phyloP scores from a whole-genome alignment of 2,113 vertebrate genomes.

The Electrona antarctica region DNA sequence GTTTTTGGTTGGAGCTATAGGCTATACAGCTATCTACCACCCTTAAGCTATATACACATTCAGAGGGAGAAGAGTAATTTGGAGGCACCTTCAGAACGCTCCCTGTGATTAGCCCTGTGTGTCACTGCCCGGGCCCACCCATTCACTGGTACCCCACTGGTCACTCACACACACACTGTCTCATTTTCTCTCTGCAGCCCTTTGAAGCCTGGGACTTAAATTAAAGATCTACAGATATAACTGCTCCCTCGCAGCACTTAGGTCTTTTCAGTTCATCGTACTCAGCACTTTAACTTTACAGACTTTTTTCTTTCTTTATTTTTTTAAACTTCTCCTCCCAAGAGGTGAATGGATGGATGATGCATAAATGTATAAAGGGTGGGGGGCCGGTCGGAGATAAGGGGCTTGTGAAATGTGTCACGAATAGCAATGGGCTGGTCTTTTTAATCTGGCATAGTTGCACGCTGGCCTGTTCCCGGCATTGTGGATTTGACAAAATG shows the following conservation, averaged over 20 bases:
- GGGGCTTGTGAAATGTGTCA: not conserved
- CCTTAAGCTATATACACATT: conserved; percentile 35
- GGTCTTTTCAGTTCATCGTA: conserved; percentile 45
- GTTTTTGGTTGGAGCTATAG: too few relatives aligned
- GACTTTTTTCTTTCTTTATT: conserved; percentile 13
- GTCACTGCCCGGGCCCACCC: conserved; percentile 60
- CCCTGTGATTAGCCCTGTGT: conserved; percentile 60
- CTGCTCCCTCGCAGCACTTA: conserved; percentile 50
- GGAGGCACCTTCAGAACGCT: conserved; percentile 51
- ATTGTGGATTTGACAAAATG: too few relatives aligned
- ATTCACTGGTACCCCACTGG: conserved; percentile 66
- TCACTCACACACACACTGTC: conserved; percentile 62
- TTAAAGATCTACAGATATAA: conserved; percentile 77
- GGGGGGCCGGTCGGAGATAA: not conserved
- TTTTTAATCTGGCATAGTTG: too few relatives aligned
- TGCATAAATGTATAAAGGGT: not conserved
- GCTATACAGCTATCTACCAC: too few relatives aligned
- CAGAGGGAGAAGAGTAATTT: conserved; percentile 56
- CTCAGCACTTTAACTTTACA: conserved; percentile 58
- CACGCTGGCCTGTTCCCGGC: too few relatives aligned
- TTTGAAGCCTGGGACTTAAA: conserved; percentile 75
- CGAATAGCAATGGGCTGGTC: too few relatives aligned
- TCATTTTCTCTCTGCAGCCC: conserved; percentile 68
- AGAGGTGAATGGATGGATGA: not conserved
- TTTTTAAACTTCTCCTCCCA: not conserved